phyloP scores from a whole-genome alignment of 2,797 vertebrate species.

The Bryconaethiops microstoma region DNA sequence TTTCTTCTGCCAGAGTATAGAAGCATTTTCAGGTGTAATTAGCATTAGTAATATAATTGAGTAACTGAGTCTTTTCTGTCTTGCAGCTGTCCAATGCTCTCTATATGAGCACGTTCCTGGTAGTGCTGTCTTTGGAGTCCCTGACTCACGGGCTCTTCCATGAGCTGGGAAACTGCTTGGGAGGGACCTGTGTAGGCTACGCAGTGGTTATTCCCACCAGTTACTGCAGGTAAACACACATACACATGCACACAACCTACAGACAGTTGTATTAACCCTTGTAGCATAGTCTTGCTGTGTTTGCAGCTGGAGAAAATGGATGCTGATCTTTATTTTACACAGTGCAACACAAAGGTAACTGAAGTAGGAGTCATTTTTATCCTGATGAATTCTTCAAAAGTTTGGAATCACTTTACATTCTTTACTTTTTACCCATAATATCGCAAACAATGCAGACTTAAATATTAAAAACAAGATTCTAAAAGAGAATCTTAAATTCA shows the following conservation, averaged over 20 bases:
- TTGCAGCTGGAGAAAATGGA: too few species aligned
- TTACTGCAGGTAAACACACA: constrained; percentile 86
- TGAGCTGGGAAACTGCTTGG: constrained; percentile 91
- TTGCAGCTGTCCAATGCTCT: constrained; percentile 84
- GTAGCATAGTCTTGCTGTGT: too few species aligned
- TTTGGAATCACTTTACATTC: too few species aligned
- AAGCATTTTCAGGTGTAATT: neutral
- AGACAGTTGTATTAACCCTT: too few species aligned
- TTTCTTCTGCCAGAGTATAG: neutral
- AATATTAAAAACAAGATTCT: neutral
- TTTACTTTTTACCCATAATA: too few species aligned
- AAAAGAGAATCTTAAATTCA: too few species aligned
- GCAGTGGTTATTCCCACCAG: constrained; percentile 94
- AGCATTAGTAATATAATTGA: neutral
- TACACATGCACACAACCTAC: neutral
- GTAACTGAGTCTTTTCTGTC: constrained; percentile 13
- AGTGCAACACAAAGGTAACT: too few species aligned
- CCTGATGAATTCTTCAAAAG: too few species aligned
- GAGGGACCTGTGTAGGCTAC: constrained; percentile 96
- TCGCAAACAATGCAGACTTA: neutral
- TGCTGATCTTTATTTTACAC: too few species aligned
- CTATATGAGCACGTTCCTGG: constrained; percentile 91
- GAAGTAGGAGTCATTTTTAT: too few species aligned
- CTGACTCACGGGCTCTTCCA: constrained; percentile 92
- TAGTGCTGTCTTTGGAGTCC: constrained; percentile 93